A percentile compares a stretch with the other conserved stretches of the same genome.
Conservation (phyloP, 2,113 vertebrate species). For the Eublepharis macularius region DNA sequence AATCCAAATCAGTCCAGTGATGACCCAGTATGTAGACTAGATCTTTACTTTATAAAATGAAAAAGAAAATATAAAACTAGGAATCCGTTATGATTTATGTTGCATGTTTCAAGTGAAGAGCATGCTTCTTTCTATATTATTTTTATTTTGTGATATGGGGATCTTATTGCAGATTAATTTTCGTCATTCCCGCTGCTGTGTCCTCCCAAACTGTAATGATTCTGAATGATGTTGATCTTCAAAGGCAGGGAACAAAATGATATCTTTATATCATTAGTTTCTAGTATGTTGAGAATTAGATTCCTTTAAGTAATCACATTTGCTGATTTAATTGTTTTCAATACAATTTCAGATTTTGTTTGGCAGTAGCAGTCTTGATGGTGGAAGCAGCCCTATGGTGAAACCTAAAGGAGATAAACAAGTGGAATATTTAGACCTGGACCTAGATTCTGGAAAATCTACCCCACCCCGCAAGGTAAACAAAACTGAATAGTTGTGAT, state of each 20-base stretch:
- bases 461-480: slow-evolving; percentile 94
- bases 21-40: slow-evolving; percentile 90
- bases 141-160: not conserved
- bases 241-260: slow-evolving; percentile 1
- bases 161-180: not conserved
- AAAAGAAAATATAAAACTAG: not conserved
- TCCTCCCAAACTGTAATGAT: not conserved
- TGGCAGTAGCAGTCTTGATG: slow-evolving; percentile 83
- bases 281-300: not conserved
- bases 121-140: not conserved
- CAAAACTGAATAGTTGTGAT: not conserved
- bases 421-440: slow-evolving; percentile 96
- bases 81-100: not conserved
- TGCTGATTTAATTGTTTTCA: slow-evolving; percentile 5
- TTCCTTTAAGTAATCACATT: not conserved
- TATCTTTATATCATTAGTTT: slow-evolving; percentile 21
- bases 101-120: not conserved
- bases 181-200: not conserved
- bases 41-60: slow-evolving; percentile 34
- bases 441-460: slow-evolving; percentile 92
- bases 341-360: slow-evolving; percentile 77
- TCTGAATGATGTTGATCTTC: slow-evolving; percentile 9
- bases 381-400: slow-evolving; percentile 90
- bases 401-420: slow-evolving; percentile 98
- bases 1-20: slow-evolving; percentile 91